Evolutionary conservation across 2,888 invertebrate species (phyloP).

Genomic region (Cybosia mesomella): DNA sequence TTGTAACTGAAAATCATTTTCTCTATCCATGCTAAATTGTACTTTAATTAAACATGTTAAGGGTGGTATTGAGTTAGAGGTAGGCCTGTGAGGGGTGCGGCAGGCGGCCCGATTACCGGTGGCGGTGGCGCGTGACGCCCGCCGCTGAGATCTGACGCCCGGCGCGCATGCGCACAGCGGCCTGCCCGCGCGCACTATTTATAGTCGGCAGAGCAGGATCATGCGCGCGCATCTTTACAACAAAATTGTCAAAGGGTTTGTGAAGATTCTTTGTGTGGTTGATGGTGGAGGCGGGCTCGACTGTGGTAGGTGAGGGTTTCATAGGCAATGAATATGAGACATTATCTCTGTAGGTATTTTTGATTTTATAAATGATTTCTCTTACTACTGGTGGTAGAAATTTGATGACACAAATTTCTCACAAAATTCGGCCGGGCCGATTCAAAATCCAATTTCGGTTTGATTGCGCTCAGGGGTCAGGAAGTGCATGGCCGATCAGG

Average conservation of each 20-base stretch:
- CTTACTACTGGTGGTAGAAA: no score
- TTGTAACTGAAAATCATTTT: conserved; percentile 21
- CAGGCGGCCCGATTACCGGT: conserved; percentile 77
- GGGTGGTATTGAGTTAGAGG: conserved; percentile 24
- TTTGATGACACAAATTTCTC: no score
- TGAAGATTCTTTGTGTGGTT: conserved; percentile 27
- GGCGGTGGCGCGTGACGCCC: conserved; percentile 81
- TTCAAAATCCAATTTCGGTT: no score
- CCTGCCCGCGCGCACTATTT: conserved; percentile 31
- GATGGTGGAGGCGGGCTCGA: conserved; percentile 20
- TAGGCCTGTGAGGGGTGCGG: conserved; percentile 56
- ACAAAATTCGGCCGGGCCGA: no score
- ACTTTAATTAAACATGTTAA: conserved; percentile 26
- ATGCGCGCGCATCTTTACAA: conserved; percentile 13
- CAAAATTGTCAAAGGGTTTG: conserved; percentile 24
- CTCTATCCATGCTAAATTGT: conserved; percentile 12
- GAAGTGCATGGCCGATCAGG: no score
- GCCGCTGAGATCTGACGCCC: conserved; percentile 78
- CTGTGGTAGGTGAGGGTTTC: conserved; percentile 22
- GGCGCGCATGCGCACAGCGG: conserved; percentile 58
- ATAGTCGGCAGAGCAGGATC: conserved; percentile 12
- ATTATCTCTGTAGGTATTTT: background rate
- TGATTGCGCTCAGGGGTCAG: no score
- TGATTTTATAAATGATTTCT: no score
- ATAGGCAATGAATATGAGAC: background rate